These are phyloP conservation scores for Trachelus iudaicus DNA, from an alignment of 2,888 invertebrate genomes.

Conservation along the genomic window DNA sequence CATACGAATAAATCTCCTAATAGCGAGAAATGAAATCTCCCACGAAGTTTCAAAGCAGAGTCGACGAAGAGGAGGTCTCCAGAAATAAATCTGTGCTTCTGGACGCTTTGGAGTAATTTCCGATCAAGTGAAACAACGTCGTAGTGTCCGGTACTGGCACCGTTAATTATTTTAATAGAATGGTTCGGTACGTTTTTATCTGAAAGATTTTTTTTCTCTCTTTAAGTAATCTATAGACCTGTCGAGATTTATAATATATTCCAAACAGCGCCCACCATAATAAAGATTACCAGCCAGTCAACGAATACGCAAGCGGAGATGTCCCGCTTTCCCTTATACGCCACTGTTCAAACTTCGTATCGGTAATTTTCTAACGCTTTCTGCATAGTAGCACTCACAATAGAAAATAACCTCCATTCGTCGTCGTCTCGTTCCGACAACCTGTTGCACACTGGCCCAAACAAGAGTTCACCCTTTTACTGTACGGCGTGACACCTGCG, in stretches of 20 bases:
- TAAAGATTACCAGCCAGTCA: neutral
- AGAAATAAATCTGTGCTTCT: neutral
- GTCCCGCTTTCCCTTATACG: neutral
- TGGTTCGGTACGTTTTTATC: neutral
- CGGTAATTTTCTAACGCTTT: neutral
- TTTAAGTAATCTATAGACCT: neutral
- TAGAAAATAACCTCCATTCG: neutral
- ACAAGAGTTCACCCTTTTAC: conserved; percentile 8
- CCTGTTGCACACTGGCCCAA: conserved; percentile 34
- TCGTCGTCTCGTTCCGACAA: conserved; percentile 24
- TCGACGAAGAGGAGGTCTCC: neutral
- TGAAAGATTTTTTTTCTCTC: neutral
- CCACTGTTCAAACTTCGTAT: neutral
- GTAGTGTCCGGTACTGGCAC: neutral
- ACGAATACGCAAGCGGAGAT: neutral
- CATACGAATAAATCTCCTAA: neutral
- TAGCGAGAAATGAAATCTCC: neutral
- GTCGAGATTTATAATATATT: conserved; percentile 23
- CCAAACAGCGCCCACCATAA: conserved; percentile 24
- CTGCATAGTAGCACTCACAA: neutral
- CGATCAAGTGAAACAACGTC: neutral
- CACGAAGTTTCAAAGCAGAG: neutral
- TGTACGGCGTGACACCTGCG: conserved; percentile 37
- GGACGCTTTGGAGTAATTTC: neutral
- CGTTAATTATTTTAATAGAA: neutral